Percentiles rank a stretch among this genome's conserved stretches.
Evolutionary conservation across 2,113 vertebrate genomes (phyloP).

Genomic region (Phaetusa simplex): DNA sequence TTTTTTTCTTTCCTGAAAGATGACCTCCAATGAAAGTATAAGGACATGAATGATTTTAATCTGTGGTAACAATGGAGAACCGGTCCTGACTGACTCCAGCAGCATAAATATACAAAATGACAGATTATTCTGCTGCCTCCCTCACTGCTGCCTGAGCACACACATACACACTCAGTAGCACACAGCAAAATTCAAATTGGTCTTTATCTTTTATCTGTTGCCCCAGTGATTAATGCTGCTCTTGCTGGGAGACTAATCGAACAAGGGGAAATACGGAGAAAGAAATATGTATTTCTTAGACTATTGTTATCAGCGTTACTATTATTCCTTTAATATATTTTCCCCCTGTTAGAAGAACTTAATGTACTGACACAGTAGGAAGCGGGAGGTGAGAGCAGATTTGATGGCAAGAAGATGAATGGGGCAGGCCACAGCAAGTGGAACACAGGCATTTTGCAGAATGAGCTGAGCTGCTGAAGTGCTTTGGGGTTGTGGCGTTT

Average conservation of each 20-base stretch:
- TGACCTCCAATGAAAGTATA: conserved; percentile 71
- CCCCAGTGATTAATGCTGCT: conserved; percentile 75
- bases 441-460: background rate
- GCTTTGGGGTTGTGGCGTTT: background rate
- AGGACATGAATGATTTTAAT: conserved; percentile 78
- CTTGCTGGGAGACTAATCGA: conserved; percentile 63
- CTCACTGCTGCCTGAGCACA: conserved; percentile 21
- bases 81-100: conserved; percentile 28
- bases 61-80: conserved; percentile 67
- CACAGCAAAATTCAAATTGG: conserved; percentile 70
- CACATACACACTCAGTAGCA: conserved; percentile 41
- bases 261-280: conserved; percentile 58
- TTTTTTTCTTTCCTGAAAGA: conserved; percentile 41
- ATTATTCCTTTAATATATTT: conserved; percentile 70
- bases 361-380: conserved; percentile 60
- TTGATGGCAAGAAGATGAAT: conserved; percentile 56
- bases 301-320: conserved; percentile 70
- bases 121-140: conserved; percentile 65
- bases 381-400: conserved; percentile 51
- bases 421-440: conserved; percentile 39
- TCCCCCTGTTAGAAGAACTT: conserved; percentile 57
- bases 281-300: conserved; percentile 68
- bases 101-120: conserved; percentile 75
- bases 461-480: background rate
- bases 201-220: conserved; percentile 74